Percentiles rank a stretch among this genome's conserved stretches.
Evolutionary conservation across 1,140 invertebrate genomes (phyloP).

Genomic region (Drosophila equinoxialis): DNA sequence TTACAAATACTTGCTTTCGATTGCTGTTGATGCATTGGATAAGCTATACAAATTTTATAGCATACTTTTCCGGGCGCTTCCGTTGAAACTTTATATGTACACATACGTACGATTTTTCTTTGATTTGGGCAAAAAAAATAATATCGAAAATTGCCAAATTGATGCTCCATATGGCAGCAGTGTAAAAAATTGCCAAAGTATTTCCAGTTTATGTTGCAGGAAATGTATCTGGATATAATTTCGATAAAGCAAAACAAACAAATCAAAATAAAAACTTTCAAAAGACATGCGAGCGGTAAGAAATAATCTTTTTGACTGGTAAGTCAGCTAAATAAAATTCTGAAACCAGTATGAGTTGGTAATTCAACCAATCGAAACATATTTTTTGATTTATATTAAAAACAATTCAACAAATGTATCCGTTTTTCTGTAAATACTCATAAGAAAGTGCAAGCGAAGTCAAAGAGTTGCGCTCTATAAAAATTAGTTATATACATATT

Average conservation of each 20-base stretch:
- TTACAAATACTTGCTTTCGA: slow-evolving; percentile 38
- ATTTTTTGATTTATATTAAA: no score
- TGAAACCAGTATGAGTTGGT: no score
- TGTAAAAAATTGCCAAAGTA: neutral
- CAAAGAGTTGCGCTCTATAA: no score
- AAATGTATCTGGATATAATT: neutral
- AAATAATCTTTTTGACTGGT: no score
- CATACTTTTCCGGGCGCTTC: slow-evolving; percentile 75
- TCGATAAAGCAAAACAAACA: neutral
- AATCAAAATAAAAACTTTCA: neutral
- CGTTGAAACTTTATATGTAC: slow-evolving; percentile 57
- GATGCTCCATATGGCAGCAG: slow-evolving; percentile 40
- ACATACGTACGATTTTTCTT: slow-evolving; percentile 61
- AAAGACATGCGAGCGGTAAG: no score
- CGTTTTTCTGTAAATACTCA: no score
- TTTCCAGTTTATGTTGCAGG: neutral
- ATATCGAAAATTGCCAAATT: slow-evolving; percentile 63
- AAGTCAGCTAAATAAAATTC: no score
- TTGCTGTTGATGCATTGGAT: slow-evolving; percentile 68
- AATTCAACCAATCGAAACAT: no score
- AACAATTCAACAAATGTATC: no score
- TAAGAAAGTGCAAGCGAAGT: no score
- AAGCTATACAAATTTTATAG: slow-evolving; percentile 70
- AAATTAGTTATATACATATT: no score
- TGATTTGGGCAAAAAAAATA: slow-evolving; percentile 29